Base-by-base conservation (phyloP, 1,140 invertebrate species). In the Drosophila ironensis region DNA sequence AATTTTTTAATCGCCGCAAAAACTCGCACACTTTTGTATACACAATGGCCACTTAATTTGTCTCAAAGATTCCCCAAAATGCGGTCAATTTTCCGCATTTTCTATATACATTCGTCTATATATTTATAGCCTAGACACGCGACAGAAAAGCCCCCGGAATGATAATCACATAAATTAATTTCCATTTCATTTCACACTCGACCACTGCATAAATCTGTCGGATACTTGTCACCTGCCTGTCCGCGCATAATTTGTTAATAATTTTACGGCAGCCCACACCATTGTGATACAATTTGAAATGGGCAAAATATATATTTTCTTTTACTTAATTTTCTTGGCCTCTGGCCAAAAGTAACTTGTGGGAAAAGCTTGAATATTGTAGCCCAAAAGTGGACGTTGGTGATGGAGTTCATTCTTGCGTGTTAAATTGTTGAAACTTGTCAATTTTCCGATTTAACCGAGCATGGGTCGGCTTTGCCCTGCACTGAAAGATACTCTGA, bases 211-310 rank as follows among this genome's bases (percentile, higher is more conserved):
- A 64, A 76, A 78, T 78, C 69, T 73, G 69, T 59, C 42, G 20
- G 47, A 46, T 40, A 28, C 59, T 60, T 80, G 76, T 80, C 75
- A 80, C 71, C 71, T 67, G 75, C 35, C 64, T 69, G 74, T 77
- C 63, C 30, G 17, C 57, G 53, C 52, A 27, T 71, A 81, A 80
- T 80, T 80, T 81, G 59, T 72, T 71, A 59, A 80, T 61, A 61
- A 61, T 40, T 60, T 61, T 28, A 51, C 48, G 47, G 27, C 47
- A n/a, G n/a, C n/a, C n/a, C n/a, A n/a, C n/a, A n/a, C n/a, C n/a
- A n/a, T n/a, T n/a, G n/a, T n/a, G n/a, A n/a, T n/a, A n/a, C n/a
- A n/a, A n/a, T n/a, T n/a, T n/a, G n/a, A n/a, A n/a, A n/a, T n/a
- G n/a, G n/a, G n/a, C n/a, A n/a, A n/a, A n/a, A n/a, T n/a, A n/a